These are phyloP conservation scores for Rhabdomys dilectus DNA, from an alignment of 2,113 vertebrate genomes.

Conservation along the genomic window DNA sequence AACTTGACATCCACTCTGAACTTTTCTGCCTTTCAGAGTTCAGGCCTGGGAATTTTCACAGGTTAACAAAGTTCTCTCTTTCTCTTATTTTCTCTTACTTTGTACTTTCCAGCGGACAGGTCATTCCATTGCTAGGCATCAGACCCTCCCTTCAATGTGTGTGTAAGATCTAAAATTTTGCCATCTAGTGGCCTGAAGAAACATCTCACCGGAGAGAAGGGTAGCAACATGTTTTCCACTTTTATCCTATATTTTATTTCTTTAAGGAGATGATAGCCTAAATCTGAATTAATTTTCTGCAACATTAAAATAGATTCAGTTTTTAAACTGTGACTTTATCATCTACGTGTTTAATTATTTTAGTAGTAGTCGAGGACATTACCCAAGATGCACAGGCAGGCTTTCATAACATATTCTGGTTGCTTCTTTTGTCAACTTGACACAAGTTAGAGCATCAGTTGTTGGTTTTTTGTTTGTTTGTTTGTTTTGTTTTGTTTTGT, in stretches of 20 bases:
- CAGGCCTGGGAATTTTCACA: neutral
- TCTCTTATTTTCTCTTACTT: conserved; percentile 1
- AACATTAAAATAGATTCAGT: conserved; percentile 15
- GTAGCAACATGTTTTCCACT: neutral
- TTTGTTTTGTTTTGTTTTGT: no score
- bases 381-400: neutral
- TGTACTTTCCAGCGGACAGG: neutral
- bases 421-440: neutral
- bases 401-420: neutral
- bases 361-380: neutral
- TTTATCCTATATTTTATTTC: neutral
- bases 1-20: neutral
- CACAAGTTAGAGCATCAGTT: neutral
- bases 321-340: neutral
- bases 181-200: conserved; percentile 24
- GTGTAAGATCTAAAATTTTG: neutral
- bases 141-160: neutral
- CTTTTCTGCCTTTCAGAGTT: neutral
- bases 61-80: neutral
- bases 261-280: neutral
- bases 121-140: neutral
- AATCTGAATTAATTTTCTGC: neutral
- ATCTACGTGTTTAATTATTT: neutral
- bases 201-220: neutral
- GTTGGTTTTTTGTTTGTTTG: no score